Percentiles rank a stretch among this genome's conserved stretches.
Evolutionary conservation across 1,140 invertebrate species (phyloP).

Genomic region (Penaeus vannamei): DNA sequence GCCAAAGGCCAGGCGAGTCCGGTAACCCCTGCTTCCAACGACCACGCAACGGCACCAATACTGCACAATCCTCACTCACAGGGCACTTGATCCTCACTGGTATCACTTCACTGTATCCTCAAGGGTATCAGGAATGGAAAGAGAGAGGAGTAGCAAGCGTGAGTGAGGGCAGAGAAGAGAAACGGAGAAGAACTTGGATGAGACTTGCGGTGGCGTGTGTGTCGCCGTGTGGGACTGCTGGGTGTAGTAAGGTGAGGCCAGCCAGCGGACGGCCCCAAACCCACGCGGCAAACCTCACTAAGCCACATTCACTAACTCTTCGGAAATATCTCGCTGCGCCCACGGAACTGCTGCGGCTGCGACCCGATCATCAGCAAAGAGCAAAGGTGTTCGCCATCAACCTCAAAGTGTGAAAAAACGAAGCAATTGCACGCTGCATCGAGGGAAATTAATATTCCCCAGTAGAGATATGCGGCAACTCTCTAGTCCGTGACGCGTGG

Average conservation of each 20-base stretch:
- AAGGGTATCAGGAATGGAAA: background rate
- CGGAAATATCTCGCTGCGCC: background rate
- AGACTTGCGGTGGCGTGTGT: constrained; percentile 47
- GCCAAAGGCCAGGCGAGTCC: too few species aligned
- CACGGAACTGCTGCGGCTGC: background rate
- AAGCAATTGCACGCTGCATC: too few species aligned
- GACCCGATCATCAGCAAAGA: background rate
- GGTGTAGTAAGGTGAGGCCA: constrained; percentile 61
- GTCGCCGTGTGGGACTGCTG: constrained; percentile 59
- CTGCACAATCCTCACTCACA: constrained; percentile 16
- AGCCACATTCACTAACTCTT: constrained; percentile 17
- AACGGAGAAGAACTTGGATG: constrained; percentile 17
- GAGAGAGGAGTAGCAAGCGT: background rate
- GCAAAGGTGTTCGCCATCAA: background rate
- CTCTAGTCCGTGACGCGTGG: constrained; percentile 56
- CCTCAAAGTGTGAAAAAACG: too few species aligned
- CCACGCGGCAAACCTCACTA: constrained; percentile 54
- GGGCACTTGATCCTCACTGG: background rate
- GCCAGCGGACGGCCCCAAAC: constrained; percentile 56
- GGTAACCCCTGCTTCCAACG: too few species aligned
- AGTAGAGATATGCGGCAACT: constrained; percentile 58
- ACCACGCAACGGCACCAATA: constrained; percentile 6
- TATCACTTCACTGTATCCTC: constrained; percentile 29
- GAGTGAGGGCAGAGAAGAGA: constrained; percentile 29
- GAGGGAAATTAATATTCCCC: constrained; percentile 9